Conservation (phyloP, 2,797 vertebrate species). For the Melopsittacus undulatus region DNA sequence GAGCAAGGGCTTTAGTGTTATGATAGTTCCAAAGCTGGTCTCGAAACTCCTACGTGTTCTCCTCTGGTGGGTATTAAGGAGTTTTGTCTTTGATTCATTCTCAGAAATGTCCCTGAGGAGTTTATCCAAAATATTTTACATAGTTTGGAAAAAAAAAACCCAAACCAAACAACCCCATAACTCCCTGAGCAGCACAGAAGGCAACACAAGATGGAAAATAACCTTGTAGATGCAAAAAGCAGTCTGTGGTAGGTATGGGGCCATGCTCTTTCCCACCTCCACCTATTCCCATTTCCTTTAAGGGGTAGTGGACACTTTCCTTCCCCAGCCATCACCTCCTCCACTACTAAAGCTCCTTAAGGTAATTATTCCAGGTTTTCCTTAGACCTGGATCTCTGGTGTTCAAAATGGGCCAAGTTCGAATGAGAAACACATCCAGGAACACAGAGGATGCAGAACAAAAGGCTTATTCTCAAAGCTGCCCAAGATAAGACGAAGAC, state of each 20-base stretch:
- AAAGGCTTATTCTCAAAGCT: neutral
- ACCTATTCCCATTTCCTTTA: neutral
- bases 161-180: neutral
- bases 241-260: neutral
- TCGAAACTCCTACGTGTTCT: neutral
- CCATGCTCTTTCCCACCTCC: neutral
- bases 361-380: neutral
- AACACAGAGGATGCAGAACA: neutral
- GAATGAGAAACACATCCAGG: neutral
- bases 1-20: neutral
- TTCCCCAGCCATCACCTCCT: neutral
- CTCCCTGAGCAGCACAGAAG: neutral
- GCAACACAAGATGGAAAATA: neutral
- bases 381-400: neutral
- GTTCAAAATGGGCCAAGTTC: neutral
- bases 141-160: neutral
- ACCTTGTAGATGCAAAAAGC: neutral
- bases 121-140: neutral
- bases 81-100: neutral
- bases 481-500: neutral
- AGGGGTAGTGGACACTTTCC: neutral
- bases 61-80: neutral
- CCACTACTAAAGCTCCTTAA: neutral
- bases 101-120: neutral
- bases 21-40: neutral